Evolutionary conservation across 2,888 invertebrate species (phyloP), one percentile per base, ranked within the genome.

Genomic region (Microplitis deprimator): DNA sequence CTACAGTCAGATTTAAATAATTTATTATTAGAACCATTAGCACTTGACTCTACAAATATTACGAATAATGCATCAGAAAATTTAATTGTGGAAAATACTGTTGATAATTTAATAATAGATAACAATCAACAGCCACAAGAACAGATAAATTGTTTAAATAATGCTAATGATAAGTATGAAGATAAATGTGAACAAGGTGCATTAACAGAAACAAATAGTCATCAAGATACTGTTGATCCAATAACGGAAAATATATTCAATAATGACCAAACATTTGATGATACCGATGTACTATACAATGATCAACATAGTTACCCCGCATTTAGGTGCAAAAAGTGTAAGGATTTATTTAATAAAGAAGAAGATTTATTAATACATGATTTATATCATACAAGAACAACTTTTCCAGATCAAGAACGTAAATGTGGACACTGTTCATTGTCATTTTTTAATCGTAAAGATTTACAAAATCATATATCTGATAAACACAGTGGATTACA

Each of bases 361-460:
- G 61, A 79, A 50, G 75, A 77, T 68, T 77, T 77, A 6, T 69
- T 76, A n/a, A 40, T 64, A 70, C 79, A 79, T 20, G 76, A 78
- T 13, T 16, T 41, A 68, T 61, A 76, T 7, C 73, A 76, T 20
- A 8, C 4, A 0, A 77, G 60, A 67, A 74, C 69, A 64, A 40
- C 50, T 6, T 50, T 29, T 50, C 41, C 67, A 5, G 67, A 50
- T 40, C 64, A 71, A 40, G 77, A 79, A 69, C 79, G 83, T 74
- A 80, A 80, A 73, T 87, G 87, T 76, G 87, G 87, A 3, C 81
- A 87, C 50, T 87, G 87, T 69, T 68, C 81, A 29, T 71, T 65
- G 6, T 60, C 78, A 20, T 86, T 79, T 76, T 67, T 20, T 10
- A 82, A 79, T 4, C 83, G 82, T 29, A 87, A 85, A 62, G 82